Base-by-base conservation (phyloP, 2,113 vertebrate species). In the Eublepharis macularius region DNA sequence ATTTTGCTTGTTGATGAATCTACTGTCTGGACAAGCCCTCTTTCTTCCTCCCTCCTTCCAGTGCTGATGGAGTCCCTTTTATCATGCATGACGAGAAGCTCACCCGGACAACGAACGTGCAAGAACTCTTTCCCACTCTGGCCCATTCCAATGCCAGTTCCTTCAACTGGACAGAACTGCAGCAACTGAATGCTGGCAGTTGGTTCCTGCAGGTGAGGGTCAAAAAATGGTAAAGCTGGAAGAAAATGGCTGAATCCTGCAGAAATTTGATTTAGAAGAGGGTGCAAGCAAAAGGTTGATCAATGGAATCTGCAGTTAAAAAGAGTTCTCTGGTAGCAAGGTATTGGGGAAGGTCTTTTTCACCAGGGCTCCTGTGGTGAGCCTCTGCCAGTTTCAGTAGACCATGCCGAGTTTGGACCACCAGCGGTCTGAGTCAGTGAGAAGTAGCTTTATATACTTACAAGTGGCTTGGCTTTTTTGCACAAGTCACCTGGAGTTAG, bases 141-240 rank as follows among this genome's bases (percentile, higher is more conserved):
- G 60, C 84, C 26, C 60, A 93, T 2, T 68, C 74, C 60, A 78
- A 83, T 3, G 96, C 97, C 95, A 88, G 80, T 0, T 51, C 96
- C 86, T 95, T 98, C 87, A 98, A 96, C 72, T 98, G 97, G 96
- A 6, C 88, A 1, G 95, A 98, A 41, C 92, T 99, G 49, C 75
- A 93, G 92, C 93, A 51, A 51, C 92, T 99, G 80, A 97, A 98
- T 73, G 98, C 98, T 10, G 98, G 98, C n/a, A 86, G 96, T 87
- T 99, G 98, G 97, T 99, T 99, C 91, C 34, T 98, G n/a, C 84
- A 98, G 97, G 99, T 99, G 90, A 98, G 96, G 45, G 69, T 66
- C 29, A 69, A 17, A 47, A 41, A 16, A 24, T 32, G 79, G 16
- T n/a, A n/a, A n/a, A n/a, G n/a, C n/a, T n/a, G n/a, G 0, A 6